Percentiles rank a stretch among this genome's conserved stretches.
Conservation (phyloP, 92 coral and sea anemone genomes). For the Montipora capitata region DNA sequence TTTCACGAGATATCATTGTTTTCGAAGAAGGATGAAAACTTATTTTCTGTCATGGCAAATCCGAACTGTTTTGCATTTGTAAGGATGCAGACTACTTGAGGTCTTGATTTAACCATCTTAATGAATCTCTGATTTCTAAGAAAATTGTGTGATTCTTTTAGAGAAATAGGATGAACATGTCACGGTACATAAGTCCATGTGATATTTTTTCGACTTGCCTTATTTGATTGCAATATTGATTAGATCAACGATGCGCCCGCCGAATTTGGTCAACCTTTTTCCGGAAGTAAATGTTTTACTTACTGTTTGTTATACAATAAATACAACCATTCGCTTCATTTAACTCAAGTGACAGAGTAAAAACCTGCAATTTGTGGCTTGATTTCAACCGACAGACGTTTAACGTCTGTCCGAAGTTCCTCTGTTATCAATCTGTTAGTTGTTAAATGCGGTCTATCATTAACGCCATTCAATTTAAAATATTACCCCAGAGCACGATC, state of each 20-base stretch:
- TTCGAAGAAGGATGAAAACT: too few relatives aligned
- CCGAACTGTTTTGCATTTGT: too few relatives aligned
- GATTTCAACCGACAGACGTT: not conserved
- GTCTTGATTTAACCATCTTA: not conserved
- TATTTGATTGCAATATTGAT: not conserved
- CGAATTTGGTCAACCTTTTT: not conserved
- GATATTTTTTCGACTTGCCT: not conserved
- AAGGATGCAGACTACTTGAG: not conserved
- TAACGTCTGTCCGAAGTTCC: not conserved
- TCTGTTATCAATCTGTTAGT: not conserved
- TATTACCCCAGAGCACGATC: too few relatives aligned
- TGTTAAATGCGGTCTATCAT: not conserved
- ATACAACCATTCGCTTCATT: not conserved
- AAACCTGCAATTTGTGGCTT: not conserved
- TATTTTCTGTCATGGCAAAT: not conserved
- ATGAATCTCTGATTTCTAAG: not conserved
- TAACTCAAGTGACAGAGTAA: too few relatives aligned
- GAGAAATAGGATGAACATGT: not conserved
- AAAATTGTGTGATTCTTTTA: not conserved
- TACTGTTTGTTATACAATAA: not conserved
- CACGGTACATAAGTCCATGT: not conserved
- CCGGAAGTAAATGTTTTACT: not conserved
- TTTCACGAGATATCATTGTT: too few relatives aligned
- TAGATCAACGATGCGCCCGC: too few relatives aligned
- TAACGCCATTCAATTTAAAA: too few relatives aligned